phyloP scores from a whole-genome alignment of 2,797 vertebrate genomes.

The Etheostoma nigrum region DNA sequence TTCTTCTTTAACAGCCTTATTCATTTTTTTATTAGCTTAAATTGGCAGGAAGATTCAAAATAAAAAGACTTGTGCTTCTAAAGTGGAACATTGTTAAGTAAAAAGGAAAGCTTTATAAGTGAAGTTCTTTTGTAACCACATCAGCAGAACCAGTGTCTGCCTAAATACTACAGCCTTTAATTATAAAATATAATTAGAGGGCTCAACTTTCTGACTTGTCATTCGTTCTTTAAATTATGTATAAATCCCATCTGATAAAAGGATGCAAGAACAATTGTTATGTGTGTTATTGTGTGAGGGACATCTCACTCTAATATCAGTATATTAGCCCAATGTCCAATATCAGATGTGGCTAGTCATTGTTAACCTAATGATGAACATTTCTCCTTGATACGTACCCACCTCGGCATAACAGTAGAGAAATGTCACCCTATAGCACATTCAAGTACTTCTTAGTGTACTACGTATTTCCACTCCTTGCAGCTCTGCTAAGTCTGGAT shows the following conservation, averaged over 20 bases:
- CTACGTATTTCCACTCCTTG: not conserved
- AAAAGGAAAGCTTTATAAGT: conserved; percentile 29
- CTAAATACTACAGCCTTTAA: conserved; percentile 35
- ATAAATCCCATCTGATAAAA: too few species aligned
- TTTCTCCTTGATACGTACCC: not conserved
- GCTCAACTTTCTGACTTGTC: conserved; percentile 39
- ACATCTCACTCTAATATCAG: not conserved
- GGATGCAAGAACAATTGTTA: not conserved
- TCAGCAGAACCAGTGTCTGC: conserved; percentile 45
- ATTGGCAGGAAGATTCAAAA: conserved; percentile 11
- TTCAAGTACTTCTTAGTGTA: not conserved
- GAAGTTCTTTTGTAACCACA: conserved; percentile 48
- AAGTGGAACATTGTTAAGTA: conserved; percentile 41
- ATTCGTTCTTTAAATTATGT: conserved; percentile 10
- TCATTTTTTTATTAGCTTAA: not conserved
- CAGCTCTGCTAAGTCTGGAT: not conserved
- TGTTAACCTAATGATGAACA: not conserved
- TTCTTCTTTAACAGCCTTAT: not conserved
- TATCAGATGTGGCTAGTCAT: not conserved
- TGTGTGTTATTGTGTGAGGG: not conserved
- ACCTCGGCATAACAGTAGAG: not conserved
- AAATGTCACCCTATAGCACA: not conserved
- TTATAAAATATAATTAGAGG: conserved; percentile 48
- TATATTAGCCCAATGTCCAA: not conserved
- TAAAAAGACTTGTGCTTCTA: conserved; percentile 36